A percentile compares a stretch with the other conserved stretches of the same genome.
These are phyloP conservation scores for Cordilura impudica DNA, from an alignment of 2,888 invertebrate genomes.

Conservation along the genomic window DNA sequence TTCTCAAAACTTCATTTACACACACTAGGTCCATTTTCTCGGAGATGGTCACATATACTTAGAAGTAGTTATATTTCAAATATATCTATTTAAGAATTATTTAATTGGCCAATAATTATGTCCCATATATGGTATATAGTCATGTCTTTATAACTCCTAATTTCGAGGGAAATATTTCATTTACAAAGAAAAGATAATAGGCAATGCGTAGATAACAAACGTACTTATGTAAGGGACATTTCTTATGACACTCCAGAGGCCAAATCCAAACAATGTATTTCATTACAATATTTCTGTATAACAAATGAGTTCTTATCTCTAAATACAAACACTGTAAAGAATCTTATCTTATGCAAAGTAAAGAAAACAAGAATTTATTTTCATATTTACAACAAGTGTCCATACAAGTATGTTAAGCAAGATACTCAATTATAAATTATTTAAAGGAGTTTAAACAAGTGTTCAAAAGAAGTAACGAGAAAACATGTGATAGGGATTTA, in stretches of 20 bases:
- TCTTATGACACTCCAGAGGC: not conserved
- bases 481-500: not conserved
- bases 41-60: no score
- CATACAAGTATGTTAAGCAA: not conserved
- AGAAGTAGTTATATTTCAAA: no score
- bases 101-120: no score
- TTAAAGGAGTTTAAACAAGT: not conserved
- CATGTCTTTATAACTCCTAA: no score
- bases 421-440: not conserved
- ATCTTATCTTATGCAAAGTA: slow-evolving; percentile 17
- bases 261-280: not conserved
- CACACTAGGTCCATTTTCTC: no score
- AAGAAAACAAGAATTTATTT: slow-evolving; percentile 13
- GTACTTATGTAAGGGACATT: no score
- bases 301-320: slow-evolving; percentile 34
- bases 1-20: no score
- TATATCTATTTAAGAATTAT: no score
- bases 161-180: no score
- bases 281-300: not conserved
- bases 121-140: no score
- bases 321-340: slow-evolving; percentile 30
- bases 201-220: no score
- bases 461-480: not conserved
- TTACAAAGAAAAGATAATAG: no score
- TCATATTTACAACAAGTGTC: slow-evolving; percentile 36